These are phyloP conservation scores for Apus apus DNA, from an alignment of 2,113 vertebrate species.

Conservation along the genomic window DNA sequence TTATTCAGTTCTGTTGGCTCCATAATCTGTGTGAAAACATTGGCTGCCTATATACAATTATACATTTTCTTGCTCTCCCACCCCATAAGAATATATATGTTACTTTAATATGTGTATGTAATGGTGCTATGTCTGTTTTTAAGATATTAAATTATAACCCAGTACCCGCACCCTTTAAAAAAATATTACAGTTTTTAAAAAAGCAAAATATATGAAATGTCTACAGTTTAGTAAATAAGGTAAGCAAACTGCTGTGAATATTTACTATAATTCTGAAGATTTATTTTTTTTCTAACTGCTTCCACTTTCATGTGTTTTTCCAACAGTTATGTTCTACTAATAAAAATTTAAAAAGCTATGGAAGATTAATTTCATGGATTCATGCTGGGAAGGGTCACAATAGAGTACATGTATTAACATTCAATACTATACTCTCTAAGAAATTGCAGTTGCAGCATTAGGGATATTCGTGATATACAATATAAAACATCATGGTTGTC, in stretches of 20 bases:
- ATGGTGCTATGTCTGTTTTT: background rate
- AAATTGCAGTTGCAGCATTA: background rate
- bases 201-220: background rate
- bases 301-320: background rate
- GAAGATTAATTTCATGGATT: background rate
- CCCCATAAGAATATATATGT: background rate
- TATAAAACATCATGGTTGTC: background rate
- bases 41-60: background rate
- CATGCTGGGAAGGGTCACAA: background rate
- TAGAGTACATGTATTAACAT: background rate
- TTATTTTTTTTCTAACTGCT: background rate
- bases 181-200: background rate
- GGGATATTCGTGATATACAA: background rate
- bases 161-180: background rate
- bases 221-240: background rate
- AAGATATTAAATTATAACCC: background rate
- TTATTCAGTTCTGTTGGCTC: background rate
- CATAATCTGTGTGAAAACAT: background rate
- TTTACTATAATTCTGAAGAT: background rate
- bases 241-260: background rate
- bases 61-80: fast-evolving
- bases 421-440: background rate
- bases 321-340: background rate
- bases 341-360: background rate
- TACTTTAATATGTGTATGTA: background rate